phyloP scores from a whole-genome alignment of 1,140 invertebrate genomes.

The Cyclina sinensis region DNA sequence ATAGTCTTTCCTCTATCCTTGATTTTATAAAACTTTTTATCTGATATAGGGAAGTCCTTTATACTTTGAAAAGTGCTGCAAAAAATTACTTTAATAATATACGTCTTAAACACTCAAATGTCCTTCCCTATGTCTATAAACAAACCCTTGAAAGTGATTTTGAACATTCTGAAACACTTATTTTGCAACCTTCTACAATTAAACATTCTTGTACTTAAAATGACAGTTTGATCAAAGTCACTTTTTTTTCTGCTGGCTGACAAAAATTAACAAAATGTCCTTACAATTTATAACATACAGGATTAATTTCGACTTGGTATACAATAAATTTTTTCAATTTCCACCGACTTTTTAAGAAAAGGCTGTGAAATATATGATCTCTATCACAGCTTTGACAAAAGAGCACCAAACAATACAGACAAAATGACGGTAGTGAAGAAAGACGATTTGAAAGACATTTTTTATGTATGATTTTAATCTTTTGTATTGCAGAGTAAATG shows the following conservation, averaged over 20 bases:
- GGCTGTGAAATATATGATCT: conserved; percentile 17
- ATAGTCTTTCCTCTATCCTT: no score
- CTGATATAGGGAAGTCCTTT: not conserved
- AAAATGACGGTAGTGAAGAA: not conserved
- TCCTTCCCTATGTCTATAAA: not conserved
- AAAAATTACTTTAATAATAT: not conserved
- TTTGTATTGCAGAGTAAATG: not conserved
- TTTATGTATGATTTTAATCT: not conserved
- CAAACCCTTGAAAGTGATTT: not conserved
- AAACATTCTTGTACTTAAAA: not conserved
- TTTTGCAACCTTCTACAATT: not conserved
- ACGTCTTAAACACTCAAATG: not conserved
- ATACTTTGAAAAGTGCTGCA: no score
- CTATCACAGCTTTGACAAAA: conserved; percentile 8
- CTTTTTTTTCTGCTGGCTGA: not conserved
- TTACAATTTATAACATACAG: conserved; percentile 7
- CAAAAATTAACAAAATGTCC: conserved; percentile 17
- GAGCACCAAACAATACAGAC: not conserved
- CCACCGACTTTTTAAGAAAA: conserved; percentile 2
- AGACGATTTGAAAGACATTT: not conserved
- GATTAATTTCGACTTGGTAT: not conserved
- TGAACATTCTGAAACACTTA: not conserved
- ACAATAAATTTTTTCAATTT: not conserved
- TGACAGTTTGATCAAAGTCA: not conserved
- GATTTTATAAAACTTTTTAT: no score